Conservation (phyloP, 2,797 vertebrate genomes). For the Cirrhinus mrigala region DNA sequence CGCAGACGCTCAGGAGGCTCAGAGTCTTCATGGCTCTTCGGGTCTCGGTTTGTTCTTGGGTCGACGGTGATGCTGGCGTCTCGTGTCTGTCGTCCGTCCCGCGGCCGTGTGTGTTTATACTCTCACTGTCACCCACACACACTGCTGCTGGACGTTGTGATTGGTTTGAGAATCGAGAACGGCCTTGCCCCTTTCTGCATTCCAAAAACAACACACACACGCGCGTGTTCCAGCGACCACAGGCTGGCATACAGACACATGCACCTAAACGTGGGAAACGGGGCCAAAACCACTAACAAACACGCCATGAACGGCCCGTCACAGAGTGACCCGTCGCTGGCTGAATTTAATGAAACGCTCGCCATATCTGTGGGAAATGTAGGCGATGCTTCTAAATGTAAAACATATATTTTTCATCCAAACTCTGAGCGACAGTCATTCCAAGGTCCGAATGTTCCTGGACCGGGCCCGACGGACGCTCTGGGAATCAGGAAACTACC, state of each 20-base stretch:
- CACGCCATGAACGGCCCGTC: slow-evolving; percentile 10
- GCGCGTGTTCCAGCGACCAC: slow-evolving; percentile 16
- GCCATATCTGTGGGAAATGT: slow-evolving; percentile 40
- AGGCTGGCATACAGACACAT: slow-evolving; percentile 52
- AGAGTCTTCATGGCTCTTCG: slow-evolving; percentile 86
- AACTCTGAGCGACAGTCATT: background rate
- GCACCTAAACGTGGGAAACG: slow-evolving; percentile 46
- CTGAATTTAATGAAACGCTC: slow-evolving; percentile 59
- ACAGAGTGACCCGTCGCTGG: background rate
- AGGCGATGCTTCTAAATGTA: slow-evolving; percentile 52
- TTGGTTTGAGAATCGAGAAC: slow-evolving; percentile 79
- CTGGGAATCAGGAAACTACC: background rate
- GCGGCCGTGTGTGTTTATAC: slow-evolving; percentile 77
- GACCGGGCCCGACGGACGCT: background rate
- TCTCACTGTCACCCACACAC: slow-evolving; percentile 65
- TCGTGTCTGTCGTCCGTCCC: slow-evolving; percentile 49
- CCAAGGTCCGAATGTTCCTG: background rate
- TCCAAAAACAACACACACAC: slow-evolving; percentile 67
- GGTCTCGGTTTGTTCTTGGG: slow-evolving; percentile 41
- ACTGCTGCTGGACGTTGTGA: slow-evolving; percentile 63
- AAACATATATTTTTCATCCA: slow-evolving; percentile 31
- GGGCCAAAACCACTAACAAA: slow-evolving; percentile 48
- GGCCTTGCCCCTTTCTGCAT: slow-evolving; percentile 67
- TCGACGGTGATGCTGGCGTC: slow-evolving; percentile 42
- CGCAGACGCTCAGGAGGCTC: slow-evolving; percentile 77